phyloP scores from a whole-genome alignment of 2,113 vertebrate species.

The Melanerpes formicivorus region DNA sequence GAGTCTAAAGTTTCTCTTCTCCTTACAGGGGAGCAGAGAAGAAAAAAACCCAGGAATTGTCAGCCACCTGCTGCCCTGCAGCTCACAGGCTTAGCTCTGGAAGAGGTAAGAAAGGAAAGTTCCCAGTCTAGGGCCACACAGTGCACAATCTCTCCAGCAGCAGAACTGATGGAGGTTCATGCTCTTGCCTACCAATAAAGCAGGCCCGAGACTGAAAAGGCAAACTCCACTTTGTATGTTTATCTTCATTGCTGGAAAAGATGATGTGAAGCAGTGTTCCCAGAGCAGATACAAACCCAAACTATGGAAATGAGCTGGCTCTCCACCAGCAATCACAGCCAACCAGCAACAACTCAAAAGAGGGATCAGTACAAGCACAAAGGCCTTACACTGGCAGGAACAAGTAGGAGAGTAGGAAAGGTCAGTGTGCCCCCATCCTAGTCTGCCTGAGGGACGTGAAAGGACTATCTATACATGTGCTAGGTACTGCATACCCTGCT shows the following conservation, averaged over 20 bases:
- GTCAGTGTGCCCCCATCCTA: neutral
- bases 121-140: neutral
- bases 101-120: neutral
- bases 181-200: neutral
- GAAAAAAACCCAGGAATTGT: neutral
- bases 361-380: neutral
- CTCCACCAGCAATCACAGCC: neutral
- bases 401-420: neutral
- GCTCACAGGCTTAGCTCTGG: neutral
- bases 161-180: neutral
- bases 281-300: neutral
- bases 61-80: neutral
- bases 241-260: neutral
- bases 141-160: neutral
- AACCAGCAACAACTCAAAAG: neutral
- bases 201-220: neutral
- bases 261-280: neutral
- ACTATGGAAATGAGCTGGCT: neutral
- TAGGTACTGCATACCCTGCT: neutral
- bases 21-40: neutral
- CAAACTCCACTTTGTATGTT: neutral
- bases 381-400: too few relatives aligned
- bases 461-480: accelerated
- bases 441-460: neutral
- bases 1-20: neutral